These are phyloP conservation scores for Phasianus colchicus DNA, from an alignment of 2,113 vertebrate species.

Conservation along the genomic window DNA sequence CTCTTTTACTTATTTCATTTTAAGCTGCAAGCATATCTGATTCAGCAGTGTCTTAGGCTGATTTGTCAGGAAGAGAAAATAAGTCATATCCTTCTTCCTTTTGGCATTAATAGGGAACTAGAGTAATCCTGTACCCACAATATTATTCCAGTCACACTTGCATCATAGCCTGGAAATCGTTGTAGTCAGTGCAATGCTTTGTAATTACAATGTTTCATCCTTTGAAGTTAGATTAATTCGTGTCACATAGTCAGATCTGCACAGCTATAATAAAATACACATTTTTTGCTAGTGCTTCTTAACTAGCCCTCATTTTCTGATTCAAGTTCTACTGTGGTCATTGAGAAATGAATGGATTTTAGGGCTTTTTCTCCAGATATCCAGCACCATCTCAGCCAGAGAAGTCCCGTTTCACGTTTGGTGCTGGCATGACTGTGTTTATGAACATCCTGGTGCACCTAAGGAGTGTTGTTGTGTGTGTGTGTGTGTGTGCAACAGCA, in stretches of 20 bases:
- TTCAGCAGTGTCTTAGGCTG: constrained; percentile 41
- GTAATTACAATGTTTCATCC: constrained; percentile 10
- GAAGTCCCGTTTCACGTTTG: fast-evolving
- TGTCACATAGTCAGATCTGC: neutral
- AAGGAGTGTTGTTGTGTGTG: neutral
- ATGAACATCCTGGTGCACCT: neutral
- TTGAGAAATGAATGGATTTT: neutral
- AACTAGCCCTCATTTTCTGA: neutral
- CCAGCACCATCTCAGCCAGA: neutral
- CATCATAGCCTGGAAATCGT: constrained; percentile 41
- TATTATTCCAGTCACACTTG: constrained; percentile 55
- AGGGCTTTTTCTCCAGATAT: neutral
- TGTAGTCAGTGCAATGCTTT: neutral
- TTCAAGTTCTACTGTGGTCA: neutral
- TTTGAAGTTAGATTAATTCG: constrained; percentile 41
- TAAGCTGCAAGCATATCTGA: constrained; percentile 29
- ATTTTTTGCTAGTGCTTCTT: neutral
- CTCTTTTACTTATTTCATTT: constrained; percentile 32
- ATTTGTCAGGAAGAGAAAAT: constrained; percentile 61
- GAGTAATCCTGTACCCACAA: constrained; percentile 23
- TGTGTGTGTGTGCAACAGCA: neutral
- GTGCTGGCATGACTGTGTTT: neutral
- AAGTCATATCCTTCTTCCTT: constrained; percentile 47
- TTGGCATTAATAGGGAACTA: constrained; percentile 31
- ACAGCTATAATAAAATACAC: neutral